A percentile compares a stretch with the other conserved stretches of the same genome.
These are phyloP conservation scores for Machimus rusticus DNA, from an alignment of 2,888 invertebrate genomes.

Conservation along the genomic window DNA sequence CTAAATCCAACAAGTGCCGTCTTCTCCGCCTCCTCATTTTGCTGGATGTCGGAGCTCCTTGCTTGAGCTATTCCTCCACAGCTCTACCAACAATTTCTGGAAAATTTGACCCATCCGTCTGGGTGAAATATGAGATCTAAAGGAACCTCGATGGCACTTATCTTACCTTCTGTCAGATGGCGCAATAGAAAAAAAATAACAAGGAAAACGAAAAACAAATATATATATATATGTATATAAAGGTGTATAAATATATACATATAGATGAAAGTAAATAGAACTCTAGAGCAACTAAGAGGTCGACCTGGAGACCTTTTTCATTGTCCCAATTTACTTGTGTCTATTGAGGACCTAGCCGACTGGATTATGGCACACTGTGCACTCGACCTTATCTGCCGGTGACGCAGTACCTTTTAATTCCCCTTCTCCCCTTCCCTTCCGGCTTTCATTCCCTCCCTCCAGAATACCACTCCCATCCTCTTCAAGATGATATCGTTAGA, in stretches of 20 bases:
- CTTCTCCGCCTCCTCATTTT: not conserved
- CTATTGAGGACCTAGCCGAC: not conserved
- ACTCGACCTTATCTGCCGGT: not conserved
- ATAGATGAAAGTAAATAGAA: not conserved
- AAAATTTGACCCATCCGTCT: not conserved
- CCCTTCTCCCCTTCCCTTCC: not conserved
- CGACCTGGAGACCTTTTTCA: constrained; percentile 6
- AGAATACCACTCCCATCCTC: not conserved
- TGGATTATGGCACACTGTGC: not conserved
- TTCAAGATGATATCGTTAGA: constrained; percentile 2
- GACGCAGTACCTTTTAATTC: not conserved
- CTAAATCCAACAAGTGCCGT: constrained; percentile 24
- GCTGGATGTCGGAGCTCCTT: not conserved
- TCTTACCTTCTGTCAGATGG: constrained; percentile 5
- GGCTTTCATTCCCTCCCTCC: too few relatives aligned
- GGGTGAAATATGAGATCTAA: constrained; percentile 18
- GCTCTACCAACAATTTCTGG: not conserved
- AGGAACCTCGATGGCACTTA: constrained; percentile 1
- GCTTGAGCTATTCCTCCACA: not conserved
- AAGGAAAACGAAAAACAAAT: not conserved
- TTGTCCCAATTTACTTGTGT: constrained; percentile 4
- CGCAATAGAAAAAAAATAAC: not conserved
- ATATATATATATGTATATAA: not conserved
- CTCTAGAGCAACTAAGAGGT: not conserved
- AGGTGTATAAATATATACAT: not conserved